Evolutionary conservation across 2,113 vertebrate genomes (phyloP).

Genomic region (Patagioenas fasciata): DNA sequence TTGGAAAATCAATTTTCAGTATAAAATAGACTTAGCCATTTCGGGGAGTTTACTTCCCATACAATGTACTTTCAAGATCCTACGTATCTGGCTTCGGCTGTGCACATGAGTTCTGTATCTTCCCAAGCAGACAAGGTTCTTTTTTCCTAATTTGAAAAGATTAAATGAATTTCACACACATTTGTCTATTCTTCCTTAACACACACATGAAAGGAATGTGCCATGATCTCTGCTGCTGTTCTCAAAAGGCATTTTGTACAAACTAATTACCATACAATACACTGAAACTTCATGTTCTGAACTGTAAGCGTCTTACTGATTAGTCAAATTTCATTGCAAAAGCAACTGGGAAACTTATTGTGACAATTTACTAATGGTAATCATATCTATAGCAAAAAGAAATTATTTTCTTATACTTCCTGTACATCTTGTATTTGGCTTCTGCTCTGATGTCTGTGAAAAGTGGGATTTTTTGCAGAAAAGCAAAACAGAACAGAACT

Average conservation of each 20-base stretch:
- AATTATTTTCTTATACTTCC: background rate
- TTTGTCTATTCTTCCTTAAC: background rate
- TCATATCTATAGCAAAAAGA: background rate
- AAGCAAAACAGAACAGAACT: background rate
- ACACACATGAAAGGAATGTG: background rate
- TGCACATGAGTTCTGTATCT: background rate
- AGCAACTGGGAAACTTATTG: background rate
- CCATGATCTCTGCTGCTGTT: background rate
- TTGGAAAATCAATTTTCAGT: background rate
- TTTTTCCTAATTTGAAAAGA: background rate
- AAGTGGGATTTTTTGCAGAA: background rate
- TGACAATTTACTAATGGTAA: background rate
- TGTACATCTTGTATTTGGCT: background rate
- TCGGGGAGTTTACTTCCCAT: background rate
- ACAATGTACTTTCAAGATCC: background rate
- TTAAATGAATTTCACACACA: background rate
- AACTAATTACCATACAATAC: background rate
- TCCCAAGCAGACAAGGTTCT: background rate
- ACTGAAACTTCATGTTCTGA: background rate
- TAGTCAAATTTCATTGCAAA: background rate
- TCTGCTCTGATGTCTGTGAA: background rate
- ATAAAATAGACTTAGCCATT: background rate
- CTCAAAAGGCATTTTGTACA: background rate
- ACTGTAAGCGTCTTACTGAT: background rate
- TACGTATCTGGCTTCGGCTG: background rate